phyloP scores from a whole-genome alignment of 2,888 invertebrate genomes.

The Odontocolon sp. region DNA sequence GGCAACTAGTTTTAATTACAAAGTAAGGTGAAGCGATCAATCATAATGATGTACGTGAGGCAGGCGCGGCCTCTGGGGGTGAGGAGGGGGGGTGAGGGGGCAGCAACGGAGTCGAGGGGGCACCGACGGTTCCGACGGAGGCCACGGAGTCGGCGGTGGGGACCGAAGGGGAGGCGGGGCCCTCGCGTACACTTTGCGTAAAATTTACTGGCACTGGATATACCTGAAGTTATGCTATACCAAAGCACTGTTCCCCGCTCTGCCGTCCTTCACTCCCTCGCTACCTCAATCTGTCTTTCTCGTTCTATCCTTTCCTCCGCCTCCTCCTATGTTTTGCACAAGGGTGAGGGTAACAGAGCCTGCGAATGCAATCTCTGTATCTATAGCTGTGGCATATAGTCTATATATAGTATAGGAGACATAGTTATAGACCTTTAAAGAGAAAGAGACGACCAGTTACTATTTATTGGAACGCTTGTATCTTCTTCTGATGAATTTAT shows the following conservation, averaged over 20 bases:
- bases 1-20: slow-evolving; percentile 82
- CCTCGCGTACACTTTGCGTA: slow-evolving; percentile 80
- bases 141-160: slow-evolving; percentile 50
- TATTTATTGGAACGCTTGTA: too few species aligned
- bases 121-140: slow-evolving; percentile 43
- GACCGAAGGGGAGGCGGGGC: slow-evolving; percentile 66
- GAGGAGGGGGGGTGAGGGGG: slow-evolving; percentile 64
- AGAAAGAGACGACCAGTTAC: too few species aligned
- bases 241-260: slow-evolving; percentile 66
- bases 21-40: slow-evolving; percentile 82
- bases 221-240: slow-evolving; percentile 80
- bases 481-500: too few species aligned
- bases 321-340: too few species aligned
- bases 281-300: slow-evolving; percentile 37
- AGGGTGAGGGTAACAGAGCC: too few species aligned
- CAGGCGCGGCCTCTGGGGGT: slow-evolving; percentile 79
- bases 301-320: slow-evolving; percentile 33
- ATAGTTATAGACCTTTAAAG: too few species aligned
- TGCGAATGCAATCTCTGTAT: too few species aligned
- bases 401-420: too few species aligned
- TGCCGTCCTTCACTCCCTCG: slow-evolving; percentile 30
- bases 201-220: slow-evolving; percentile 81
- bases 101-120: slow-evolving; percentile 33
- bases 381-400: too few species aligned
- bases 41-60: slow-evolving; percentile 82